Evolutionary conservation across 2,113 vertebrate genomes (phyloP).

Genomic region (Atlantisia rogersi): DNA sequence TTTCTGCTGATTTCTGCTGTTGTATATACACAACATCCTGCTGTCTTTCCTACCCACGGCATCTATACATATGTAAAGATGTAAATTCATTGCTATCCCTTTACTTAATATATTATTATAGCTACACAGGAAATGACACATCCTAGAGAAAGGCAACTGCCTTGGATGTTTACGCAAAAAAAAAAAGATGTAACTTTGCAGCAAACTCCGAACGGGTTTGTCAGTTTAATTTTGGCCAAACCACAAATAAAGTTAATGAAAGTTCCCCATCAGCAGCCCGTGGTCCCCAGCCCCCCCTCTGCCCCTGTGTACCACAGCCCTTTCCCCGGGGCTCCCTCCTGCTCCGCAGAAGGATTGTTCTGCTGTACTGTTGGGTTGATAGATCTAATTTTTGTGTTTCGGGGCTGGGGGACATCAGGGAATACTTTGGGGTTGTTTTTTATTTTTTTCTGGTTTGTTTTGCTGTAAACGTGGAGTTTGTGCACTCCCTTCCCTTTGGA

Average conservation of each 20-base stretch:
- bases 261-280: background rate
- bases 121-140: slow-evolving; percentile 57
- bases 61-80: background rate
- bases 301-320: background rate
- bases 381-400: background rate
- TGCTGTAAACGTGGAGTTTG: background rate
- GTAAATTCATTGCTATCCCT: slow-evolving; percentile 1
- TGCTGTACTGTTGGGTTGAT: background rate
- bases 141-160: slow-evolving; percentile 36
- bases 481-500: background rate
- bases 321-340: background rate
- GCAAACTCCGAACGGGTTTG: background rate
- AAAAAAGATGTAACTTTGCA: slow-evolving; percentile 14
- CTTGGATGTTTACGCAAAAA: slow-evolving; percentile 39
- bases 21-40: background rate
- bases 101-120: slow-evolving; percentile 23
- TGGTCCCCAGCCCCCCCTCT: background rate
- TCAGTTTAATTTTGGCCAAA: background rate
- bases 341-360: background rate
- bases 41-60: background rate
- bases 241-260: background rate
- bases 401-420: background rate
- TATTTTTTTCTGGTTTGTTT: background rate
- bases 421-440: background rate
- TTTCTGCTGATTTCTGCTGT: background rate